phyloP scores from a whole-genome alignment of 2,797 vertebrate genomes.

The Gallinago stenura region DNA sequence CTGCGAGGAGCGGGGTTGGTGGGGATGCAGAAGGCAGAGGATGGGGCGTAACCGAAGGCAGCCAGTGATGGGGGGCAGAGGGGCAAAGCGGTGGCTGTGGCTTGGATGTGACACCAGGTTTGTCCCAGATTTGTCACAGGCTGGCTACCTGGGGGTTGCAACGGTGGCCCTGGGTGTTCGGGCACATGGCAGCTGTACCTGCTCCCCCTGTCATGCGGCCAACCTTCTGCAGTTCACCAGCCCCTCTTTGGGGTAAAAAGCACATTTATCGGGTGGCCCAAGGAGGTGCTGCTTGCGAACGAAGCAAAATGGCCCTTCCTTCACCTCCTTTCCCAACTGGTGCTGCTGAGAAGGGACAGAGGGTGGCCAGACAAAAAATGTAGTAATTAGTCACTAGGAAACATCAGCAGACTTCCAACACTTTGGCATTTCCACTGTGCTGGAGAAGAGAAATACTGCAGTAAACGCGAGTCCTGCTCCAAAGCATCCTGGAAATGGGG shows the following conservation, averaged over 20 bases:
- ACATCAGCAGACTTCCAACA: neutral
- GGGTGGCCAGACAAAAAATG: neutral
- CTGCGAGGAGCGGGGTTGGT: slow-evolving; percentile 42
- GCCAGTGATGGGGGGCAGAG: neutral
- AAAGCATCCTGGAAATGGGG: neutral
- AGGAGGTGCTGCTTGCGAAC: neutral
- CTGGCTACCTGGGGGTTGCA: accelerated
- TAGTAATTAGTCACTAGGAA: neutral
- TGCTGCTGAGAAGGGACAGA: neutral
- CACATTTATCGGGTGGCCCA: accelerated
- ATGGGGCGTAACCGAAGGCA: neutral
- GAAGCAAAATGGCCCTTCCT: neutral
- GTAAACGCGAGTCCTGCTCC: neutral
- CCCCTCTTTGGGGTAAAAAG: neutral
- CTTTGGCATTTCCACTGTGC: accelerated
- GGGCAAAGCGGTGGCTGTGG: neutral
- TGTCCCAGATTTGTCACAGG: neutral
- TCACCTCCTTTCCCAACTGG: neutral
- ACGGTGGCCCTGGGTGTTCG: accelerated
- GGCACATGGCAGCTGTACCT: neutral
- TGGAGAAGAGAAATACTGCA: neutral
- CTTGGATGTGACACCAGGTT: neutral
- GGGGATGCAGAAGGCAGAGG: slow-evolving; percentile 21
- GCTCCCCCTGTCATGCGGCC: neutral
- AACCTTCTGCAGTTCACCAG: neutral